Evolutionary conservation across 2,113 vertebrate species (phyloP), one percentile per base, ranked within the genome.

Genomic region (Tamias sibiricus): DNA sequence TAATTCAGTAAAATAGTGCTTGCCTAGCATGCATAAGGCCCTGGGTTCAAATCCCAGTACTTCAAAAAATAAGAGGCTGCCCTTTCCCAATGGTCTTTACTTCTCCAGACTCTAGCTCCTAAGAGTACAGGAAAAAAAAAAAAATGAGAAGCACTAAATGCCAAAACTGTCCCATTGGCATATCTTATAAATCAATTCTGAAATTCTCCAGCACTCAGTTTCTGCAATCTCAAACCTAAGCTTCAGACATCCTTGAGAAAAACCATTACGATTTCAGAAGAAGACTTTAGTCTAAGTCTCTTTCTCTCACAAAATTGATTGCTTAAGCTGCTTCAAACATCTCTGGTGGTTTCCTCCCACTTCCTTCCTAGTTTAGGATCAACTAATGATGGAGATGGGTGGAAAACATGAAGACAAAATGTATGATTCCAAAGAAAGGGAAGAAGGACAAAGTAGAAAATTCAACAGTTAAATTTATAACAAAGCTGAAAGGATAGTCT

Each of bases 291-390:
- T 90, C 86, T 47, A 49, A 85, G 81, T 87, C 62, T 84, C 87
- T 94, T 82, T 90, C 79, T 87, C 62, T 72, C 74, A 37, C 1
- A 81, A 81, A 79, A 83, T 40, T 47, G 85, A 91, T 7, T 90
- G 74, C 87, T 52, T 75, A 80, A 62, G 20, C 54, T 62, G 30
- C 49, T 75, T 64, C 52, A 59, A 57, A n/a, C 52, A 69, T 83
- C 92, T 85, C 92, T 82, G 62, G 66, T 71, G 69, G 90, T 44
- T 79, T 88, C 91, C 90, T 94, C 88, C 88, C 47, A 91, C 62
- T 79, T 95, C 95, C 93, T 94, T 95, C 77, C 96, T 91, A 96
- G 74, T 66, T 95, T 82, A 86, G 64, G 71, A 93, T 94, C 69
- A 66, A 44, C 74, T 96, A 77, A 74, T n/a, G 74, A 86, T 87